phyloP scores from a whole-genome alignment of 1,140 invertebrate species.

The Campoletis sonorensis region DNA sequence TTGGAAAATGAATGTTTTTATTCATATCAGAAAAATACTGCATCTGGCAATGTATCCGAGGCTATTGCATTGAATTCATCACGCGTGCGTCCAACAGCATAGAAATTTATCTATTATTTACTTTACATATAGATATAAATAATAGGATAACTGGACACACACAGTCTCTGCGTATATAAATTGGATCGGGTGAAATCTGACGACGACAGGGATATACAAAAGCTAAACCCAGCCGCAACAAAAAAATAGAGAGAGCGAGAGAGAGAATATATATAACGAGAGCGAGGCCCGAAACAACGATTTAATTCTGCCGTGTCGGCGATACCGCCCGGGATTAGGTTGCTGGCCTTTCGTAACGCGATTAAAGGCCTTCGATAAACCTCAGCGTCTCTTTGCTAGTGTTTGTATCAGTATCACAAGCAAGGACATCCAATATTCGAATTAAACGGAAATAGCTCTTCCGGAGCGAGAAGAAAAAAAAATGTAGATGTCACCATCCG shows the following conservation, averaged over 20 bases:
- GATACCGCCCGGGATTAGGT: constrained; percentile 34
- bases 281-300: constrained; percentile 7
- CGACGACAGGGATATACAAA: constrained; percentile 9
- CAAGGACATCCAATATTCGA: neutral
- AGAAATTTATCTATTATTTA: neutral
- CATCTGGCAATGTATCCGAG: neutral
- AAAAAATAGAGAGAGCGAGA: neutral
- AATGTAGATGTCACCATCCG: neutral
- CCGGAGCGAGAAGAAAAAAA: neutral
- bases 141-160: constrained; percentile 1
- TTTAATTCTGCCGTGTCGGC: constrained; percentile 41
- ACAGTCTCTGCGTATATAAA: neutral
- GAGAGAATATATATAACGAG: neutral
- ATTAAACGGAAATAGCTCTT: constrained; percentile 29
- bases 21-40: neutral
- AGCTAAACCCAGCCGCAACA: neutral
- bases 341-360: constrained; percentile 31
- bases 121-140: constrained; percentile 2
- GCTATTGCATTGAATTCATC: neutral
- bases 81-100: neutral
- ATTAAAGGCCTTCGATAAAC: constrained; percentile 18
- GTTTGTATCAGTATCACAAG: neutral
- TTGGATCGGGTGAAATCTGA: constrained; percentile 15
- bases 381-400: neutral
- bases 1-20: too few relatives aligned